These are phyloP conservation scores for Anguilla japonica DNA, from an alignment of 2,113 vertebrate species.

Conservation along the genomic window DNA sequence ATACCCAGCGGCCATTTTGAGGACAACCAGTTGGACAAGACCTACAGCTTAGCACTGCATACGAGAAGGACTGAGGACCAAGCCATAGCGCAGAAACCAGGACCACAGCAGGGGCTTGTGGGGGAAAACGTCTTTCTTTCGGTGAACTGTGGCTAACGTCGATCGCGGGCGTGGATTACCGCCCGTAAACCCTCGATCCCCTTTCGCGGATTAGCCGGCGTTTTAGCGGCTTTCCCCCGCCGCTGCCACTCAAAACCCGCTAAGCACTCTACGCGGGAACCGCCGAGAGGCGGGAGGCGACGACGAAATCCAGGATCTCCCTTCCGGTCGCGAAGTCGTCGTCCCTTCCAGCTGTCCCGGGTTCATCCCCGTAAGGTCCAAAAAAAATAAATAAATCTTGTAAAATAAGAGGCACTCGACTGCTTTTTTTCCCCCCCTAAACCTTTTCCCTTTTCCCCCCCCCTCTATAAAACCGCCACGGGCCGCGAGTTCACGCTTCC, in stretches of 20 bases:
- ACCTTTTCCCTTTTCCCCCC: too few species aligned
- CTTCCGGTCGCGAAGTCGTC: too few species aligned
- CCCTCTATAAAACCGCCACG: background rate
- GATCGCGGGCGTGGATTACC: background rate
- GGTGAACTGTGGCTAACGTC: too few species aligned
- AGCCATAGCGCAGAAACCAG: too few species aligned
- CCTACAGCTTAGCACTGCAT: background rate
- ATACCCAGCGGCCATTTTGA: background rate
- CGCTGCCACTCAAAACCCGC: background rate
- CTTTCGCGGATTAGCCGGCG: slow-evolving; percentile 7
- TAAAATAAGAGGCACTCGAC: too few species aligned
- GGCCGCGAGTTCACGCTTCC: background rate
- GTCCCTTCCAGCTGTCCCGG: too few species aligned
- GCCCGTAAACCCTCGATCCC: background rate
- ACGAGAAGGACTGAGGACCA: background rate
- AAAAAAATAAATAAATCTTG: too few species aligned
- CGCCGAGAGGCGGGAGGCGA: background rate
- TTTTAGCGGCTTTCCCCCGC: background rate
- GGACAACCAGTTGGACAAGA: background rate
- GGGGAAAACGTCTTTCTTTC: too few species aligned
- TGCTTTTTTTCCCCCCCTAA: too few species aligned
- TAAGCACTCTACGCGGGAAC: background rate
- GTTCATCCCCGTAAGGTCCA: too few species aligned
- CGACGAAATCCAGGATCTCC: too few species aligned
- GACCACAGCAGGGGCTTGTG: too few species aligned